Conservation (phyloP, 2,113 vertebrate genomes). For the Muscicapa adusta region DNA sequence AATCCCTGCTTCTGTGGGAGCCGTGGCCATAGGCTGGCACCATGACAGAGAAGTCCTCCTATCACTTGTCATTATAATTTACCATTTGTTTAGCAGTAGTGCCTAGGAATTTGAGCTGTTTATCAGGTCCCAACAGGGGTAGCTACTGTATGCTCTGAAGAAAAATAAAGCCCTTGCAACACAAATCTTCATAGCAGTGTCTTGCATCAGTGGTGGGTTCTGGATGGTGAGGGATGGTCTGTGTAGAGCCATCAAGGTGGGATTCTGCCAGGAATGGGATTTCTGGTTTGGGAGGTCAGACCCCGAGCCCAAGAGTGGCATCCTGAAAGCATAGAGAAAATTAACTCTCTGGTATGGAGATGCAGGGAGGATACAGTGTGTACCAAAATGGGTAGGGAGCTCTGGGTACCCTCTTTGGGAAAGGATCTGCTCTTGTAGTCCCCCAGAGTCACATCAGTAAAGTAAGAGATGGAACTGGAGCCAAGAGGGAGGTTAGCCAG, state of each 20-base stretch:
- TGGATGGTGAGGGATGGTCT: not conserved
- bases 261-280: not conserved
- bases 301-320: fast-evolving
- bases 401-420: not conserved
- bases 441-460: not conserved
- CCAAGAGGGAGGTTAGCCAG: not conserved
- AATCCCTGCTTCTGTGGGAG: not conserved
- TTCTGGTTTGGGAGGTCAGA: not conserved
- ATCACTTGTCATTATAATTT: not conserved
- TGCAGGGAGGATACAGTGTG: not conserved
- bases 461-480: not conserved
- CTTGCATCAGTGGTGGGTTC: not conserved
- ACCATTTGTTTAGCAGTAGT: not conserved
- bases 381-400: fast-evolving
- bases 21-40: not conserved
- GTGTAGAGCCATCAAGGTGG: not conserved
- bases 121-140: not conserved
- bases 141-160: not conserved
- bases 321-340: not conserved
- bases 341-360: not conserved
- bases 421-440: not conserved
- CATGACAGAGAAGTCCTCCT: not conserved
- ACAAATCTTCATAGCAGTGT: not conserved
- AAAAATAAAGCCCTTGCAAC: not conserved
- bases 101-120: not conserved